Evolutionary conservation across 2,888 invertebrate genomes (phyloP), one percentile per base, ranked within the genome.

Genomic region (Entomobrya multifasciata): DNA sequence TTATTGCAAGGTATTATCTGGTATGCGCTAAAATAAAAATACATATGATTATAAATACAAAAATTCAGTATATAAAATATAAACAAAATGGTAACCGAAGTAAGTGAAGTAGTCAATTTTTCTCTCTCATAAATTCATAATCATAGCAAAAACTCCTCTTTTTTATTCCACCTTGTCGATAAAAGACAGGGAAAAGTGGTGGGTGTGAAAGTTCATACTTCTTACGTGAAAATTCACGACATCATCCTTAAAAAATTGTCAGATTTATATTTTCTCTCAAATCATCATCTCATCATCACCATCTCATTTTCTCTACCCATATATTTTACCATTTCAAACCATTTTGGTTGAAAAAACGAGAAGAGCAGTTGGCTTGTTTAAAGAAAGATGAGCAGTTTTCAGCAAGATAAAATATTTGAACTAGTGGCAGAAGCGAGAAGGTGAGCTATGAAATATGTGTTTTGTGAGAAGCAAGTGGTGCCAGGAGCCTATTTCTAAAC

Each of bases 381-480:
- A 82, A 57, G 76, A 65, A 62, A 65, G 62, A 65, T 76, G 52
- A 74, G 49, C 76, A 81, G 57, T 62, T 72, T 41, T 82, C 82
- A 82, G 62, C 76, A 83, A 83, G 83, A 83, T 49, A 62, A 62
- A 62, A 30, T 44, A 60, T 70, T 55, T 41, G 27, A 62, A 30
- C 49, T 74, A 30, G n/a, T 52, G 52, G n/a, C 52, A 52, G 27
- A 20, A 36, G 52, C n/a, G 55, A n/a, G 72, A 81, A 81, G 72
- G 72, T 72, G 81, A 65, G 81, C 25, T 52, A 60, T 72, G 36
- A 57, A 67, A 70, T 57, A 52, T 49, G 44, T 52, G 30, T 74
- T 83, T 83, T 44, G 27, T 52, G 27, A 22, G 62, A 57, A 83
- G 83, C 74, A 83, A 83, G 76, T 83, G 76, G 65, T 83, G 83